Base-by-base conservation (phyloP, 2,888 invertebrate genomes). In the Gibbula magus region DNA sequence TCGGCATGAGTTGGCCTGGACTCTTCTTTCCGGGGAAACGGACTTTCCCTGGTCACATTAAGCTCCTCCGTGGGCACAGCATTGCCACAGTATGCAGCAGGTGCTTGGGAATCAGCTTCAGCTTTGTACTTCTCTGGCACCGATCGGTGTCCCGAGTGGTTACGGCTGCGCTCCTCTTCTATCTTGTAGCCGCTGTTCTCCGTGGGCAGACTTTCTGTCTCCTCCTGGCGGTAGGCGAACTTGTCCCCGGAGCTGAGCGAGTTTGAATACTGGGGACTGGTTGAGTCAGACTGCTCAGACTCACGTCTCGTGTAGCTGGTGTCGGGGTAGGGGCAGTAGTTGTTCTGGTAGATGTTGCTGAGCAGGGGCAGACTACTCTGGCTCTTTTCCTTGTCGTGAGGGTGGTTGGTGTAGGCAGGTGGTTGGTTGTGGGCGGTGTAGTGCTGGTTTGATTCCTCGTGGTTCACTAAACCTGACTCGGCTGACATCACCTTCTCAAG, bases 401-500 rank as follows among this genome's bases (percentile, higher is more conserved):
- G 75, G 56, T 45, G 75, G 52, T 75, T 45, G 52, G 29, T 45
- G 73, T 39, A 67, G 67, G 13, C 61, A 39, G 75, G 20, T 18
- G 51, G 25, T 22, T 45, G 25, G 74, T 52, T 52, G 54, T 75
- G 25, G 39, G 35, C 73, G 32, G 52, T 52, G 52, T 75, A 54
- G 8, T 75, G 75, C 51, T 22, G 75, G 22, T 32, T 51, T 5
- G 52, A 32, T 54, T 75, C 75, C 75, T 75, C 54, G 54, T 75
- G 53, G 51, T 75, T 51, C 52, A 32, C 53, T 54, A 75, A 54
- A 20, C 32, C 70, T 52, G 75, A 52, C 25, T 75, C 66, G 52
- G 75, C 75, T 32, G 76, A 80, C 85, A 85, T 84, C 45, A 82
- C 84, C 70, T 83, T 84, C 53, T 86, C 86, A 32, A 88, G 85